These are phyloP conservation scores for Aptenodytes patagonicus DNA, from an alignment of 2,113 vertebrate species.

Conservation along the genomic window DNA sequence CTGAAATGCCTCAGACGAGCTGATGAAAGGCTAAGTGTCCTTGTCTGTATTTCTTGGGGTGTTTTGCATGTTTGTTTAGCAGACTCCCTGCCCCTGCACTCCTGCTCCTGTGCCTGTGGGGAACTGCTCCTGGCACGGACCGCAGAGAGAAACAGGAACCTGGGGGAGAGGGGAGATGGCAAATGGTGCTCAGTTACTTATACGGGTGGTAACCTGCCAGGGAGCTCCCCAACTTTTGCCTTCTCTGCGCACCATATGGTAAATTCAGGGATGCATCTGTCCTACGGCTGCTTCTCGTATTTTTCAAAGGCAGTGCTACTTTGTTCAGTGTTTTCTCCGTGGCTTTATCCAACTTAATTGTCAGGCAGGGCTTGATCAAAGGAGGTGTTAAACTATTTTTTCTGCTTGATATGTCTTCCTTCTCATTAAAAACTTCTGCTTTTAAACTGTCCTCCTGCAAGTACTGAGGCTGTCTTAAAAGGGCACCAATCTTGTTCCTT, in stretches of 20 bases:
- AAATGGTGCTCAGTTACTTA: not conserved
- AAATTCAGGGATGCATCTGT: not conserved
- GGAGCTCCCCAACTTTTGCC: not conserved
- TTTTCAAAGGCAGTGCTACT: not conserved
- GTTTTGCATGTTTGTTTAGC: not conserved
- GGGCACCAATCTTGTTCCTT: not conserved
- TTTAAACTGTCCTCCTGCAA: not conserved
- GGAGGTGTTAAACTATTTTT: not conserved
- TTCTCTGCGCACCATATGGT: not conserved
- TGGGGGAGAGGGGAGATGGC: not conserved
- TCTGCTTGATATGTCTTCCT: not conserved
- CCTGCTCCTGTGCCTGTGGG: not conserved
- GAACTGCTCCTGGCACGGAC: fast-evolving
- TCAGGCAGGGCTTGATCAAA: not conserved
- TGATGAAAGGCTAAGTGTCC: not conserved
- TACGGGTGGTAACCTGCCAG: fast-evolving
- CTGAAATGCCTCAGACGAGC: fast-evolving
- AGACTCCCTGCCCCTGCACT: not conserved
- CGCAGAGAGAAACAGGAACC: not conserved
- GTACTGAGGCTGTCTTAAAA: not conserved
- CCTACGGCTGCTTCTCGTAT: fast-evolving
- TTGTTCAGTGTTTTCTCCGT: not conserved
- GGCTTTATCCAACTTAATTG: not conserved
- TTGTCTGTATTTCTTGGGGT: not conserved
- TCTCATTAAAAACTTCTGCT: not conserved